These are phyloP conservation scores for Diarsia rubi DNA, from an alignment of 2,888 invertebrate genomes.

Conservation along the genomic window DNA sequence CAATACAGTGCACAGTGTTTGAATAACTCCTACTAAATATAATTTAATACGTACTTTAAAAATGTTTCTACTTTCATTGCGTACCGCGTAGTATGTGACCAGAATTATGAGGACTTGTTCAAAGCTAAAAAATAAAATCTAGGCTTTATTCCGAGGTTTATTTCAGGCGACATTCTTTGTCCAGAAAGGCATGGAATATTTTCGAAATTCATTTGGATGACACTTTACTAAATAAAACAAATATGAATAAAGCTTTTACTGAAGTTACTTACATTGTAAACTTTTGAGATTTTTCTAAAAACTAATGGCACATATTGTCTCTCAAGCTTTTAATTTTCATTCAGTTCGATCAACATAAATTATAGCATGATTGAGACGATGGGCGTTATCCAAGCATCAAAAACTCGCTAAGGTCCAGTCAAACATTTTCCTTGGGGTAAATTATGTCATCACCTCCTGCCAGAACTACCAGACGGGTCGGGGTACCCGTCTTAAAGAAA, in stretches of 20 bases:
- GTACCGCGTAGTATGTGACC: conserved; percentile 13
- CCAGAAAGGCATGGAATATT: neutral
- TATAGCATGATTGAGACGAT: neutral
- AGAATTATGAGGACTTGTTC: conserved; percentile 36
- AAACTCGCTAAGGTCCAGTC: neutral
- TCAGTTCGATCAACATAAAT: neutral
- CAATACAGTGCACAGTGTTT: conserved; percentile 10
- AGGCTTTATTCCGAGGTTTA: conserved; percentile 19
- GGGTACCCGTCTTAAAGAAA: too few species aligned
- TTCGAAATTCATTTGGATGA: too few species aligned
- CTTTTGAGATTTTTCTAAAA: neutral
- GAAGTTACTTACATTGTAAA: neutral
- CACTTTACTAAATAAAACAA: neutral
- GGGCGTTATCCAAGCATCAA: neutral
- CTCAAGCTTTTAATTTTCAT: neutral
- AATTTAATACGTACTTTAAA: conserved; percentile 2
- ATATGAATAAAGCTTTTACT: neutral
- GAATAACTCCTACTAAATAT: conserved; percentile 19
- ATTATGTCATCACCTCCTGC: neutral
- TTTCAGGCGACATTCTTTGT: neutral
- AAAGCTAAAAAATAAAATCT: conserved; percentile 27
- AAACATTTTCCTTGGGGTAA: neutral
- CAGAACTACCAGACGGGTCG: too few species aligned
- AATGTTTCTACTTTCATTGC: conserved; percentile 25
- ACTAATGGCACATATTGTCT: neutral